Evolutionary conservation across 2,113 vertebrate genomes (phyloP), one percentile per base, ranked within the genome.

Genomic region (Onychostoma macrolepis): DNA sequence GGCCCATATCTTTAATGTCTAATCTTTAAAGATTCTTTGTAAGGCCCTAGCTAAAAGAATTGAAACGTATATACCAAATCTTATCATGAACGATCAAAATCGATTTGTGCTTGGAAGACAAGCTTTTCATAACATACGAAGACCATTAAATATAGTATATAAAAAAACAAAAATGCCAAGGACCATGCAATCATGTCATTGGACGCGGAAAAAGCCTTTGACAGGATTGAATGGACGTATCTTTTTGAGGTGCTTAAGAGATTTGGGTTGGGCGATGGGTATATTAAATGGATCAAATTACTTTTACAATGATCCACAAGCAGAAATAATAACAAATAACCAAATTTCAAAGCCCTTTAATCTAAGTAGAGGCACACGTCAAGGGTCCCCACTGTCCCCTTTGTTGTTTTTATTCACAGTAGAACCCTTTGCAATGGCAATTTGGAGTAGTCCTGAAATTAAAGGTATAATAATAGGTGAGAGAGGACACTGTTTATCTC

Each of bases 71-170:
- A 26, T 88, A 2, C 69, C 65, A 3, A 56, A 53, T 5, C n/a
- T 85, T 6, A 80, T 81, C 33, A 12, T 24, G 24, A 61, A 83
- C n/a, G 43, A 65, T 45, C 76, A 89, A 53, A 89, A 89, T 85
- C 83, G 82, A 4, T 89, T 89, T 85, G 79, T 87, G 9, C 36
- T 48, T 77, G 78, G 83, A 17, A 63, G 43, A 8, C 86, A 89
- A 48, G 71, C 43, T 21, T 86, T 86, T 56, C 86, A 87, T 58
- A 83, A 86, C 53, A 80, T 78, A 26, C 74, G 50, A 38, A 21
- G 83, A 33, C 12, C 85, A 0, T 43, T 87, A 19, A 69, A 87
- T 85, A 85, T 85, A 69, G 1, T 85, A 53, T 85, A 53, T 50
- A 85, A 71, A 71, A 81, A 41, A 41, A n/a, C n/a, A 45, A 63